Evolutionary conservation across 2,797 vertebrate species (phyloP).

Genomic region (Gobio occitaniae): DNA sequence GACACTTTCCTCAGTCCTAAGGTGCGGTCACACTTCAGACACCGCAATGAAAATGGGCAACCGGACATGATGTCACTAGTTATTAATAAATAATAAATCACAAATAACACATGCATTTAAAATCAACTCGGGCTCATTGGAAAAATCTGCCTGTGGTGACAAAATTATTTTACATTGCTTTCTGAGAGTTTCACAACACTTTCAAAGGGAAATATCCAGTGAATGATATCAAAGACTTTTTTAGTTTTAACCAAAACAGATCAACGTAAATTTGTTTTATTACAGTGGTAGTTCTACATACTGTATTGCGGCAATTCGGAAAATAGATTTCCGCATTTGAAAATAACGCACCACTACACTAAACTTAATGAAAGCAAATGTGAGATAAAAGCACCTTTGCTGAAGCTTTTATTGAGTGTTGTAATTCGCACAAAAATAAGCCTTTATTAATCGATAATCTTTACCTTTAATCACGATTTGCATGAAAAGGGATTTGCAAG

Average conservation of each 20-base stretch:
- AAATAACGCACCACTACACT: neutral
- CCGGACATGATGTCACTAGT: neutral
- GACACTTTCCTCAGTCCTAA: neutral
- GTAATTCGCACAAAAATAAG: neutral
- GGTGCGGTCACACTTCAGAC: neutral
- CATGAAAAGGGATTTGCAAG: neutral
- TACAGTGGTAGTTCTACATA: neutral
- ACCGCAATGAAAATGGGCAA: neutral
- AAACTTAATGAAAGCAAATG: neutral
- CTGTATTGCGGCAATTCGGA: neutral
- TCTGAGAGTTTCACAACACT: too few species aligned
- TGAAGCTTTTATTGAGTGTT: neutral
- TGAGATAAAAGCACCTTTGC: neutral
- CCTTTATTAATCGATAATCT: too few species aligned
- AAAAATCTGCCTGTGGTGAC: neutral
- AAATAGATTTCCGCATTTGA: neutral
- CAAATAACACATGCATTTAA: neutral
- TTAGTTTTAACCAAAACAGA: neutral
- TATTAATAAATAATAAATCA: slow-evolving; percentile 2
- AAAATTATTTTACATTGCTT: neutral
- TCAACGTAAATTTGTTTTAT: neutral
- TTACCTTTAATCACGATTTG: neutral
- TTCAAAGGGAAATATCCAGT: neutral
- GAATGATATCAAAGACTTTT: neutral
- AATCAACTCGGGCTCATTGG: neutral